A percentile compares a stretch with the other conserved stretches of the same genome.
Evolutionary conservation across 2,113 vertebrate genomes (phyloP).

Genomic region (Ceuthmochares aereus): DNA sequence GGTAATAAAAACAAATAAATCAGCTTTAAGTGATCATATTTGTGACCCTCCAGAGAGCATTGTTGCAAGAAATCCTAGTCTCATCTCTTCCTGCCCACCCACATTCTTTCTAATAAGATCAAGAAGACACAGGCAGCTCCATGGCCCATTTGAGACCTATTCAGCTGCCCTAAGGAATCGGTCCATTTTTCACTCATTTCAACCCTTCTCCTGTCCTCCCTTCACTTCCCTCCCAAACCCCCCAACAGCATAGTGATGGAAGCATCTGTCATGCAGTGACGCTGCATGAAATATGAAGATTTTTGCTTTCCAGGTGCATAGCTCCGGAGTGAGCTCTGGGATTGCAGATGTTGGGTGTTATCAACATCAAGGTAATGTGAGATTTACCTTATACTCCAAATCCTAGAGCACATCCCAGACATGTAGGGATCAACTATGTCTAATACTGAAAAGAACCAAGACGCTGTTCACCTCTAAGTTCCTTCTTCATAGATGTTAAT

Average conservation of each 20-base stretch:
- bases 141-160: neutral
- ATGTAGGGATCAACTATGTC: neutral
- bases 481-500: neutral
- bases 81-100: slow-evolving; percentile 29
- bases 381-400: neutral
- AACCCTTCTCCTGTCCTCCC: neutral
- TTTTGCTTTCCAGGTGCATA: neutral
- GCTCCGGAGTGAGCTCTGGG: neutral
- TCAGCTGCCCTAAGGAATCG: neutral
- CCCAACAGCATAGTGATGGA: neutral
- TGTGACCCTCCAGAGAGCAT: slow-evolving; percentile 50
- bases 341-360: neutral
- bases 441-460: neutral
- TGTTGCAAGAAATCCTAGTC: slow-evolving; percentile 31
- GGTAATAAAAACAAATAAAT: slow-evolving; percentile 66
- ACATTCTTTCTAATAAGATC: slow-evolving; percentile 55
- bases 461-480: neutral
- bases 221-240: neutral
- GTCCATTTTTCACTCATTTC: neutral
- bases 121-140: slow-evolving; percentile 1
- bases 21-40: slow-evolving; percentile 60
- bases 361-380: neutral
- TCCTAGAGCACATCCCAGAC: neutral
- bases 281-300: neutral
- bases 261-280: neutral